Evolutionary conservation across 2,113 vertebrate species (phyloP), one percentile per base, ranked within the genome.

Genomic region (Phalacrocorax carbo): DNA sequence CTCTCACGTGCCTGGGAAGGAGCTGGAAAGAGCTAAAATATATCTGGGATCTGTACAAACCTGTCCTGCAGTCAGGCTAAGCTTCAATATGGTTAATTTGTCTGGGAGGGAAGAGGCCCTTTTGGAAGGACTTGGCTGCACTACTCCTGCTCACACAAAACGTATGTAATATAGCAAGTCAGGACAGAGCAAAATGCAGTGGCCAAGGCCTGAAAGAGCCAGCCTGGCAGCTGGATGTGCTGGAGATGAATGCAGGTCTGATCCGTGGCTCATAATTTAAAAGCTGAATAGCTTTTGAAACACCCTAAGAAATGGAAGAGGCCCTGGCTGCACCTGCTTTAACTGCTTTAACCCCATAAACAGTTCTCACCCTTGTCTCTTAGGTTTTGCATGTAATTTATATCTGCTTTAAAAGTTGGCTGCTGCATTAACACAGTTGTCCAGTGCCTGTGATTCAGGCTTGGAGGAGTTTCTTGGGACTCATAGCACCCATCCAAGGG

Each of bases 371-470:
- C 75, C 55, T 44, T 49, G 75, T 66, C 55, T 71, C 42, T 79
- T 32, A 11, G 75, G 48, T 46, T 83, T 64, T 76, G 27, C 42
- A 1, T 26, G 3, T 51, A n/a, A 70, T 70, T 92, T 54, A 32
- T 46, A 15, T 40, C 57, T 40, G 51, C 66, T 92, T 82, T 29
- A 25, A 32, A 32, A 49, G 36, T 0, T 85, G 61, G 11, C 71
- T 58, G 52, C 77, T 48, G 29, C 2, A 1, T 71, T 61, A 62
- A 71, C 17, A 4, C 20, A 3, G n/a, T 78, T 64, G 64, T 64
- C 58, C 34, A 48, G 38, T 2, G 1, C 8, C 51, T 4, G 0
- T 60, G 69, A 3, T 29, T 87, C 58, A 27, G 69, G 25, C 54
- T 55, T 16, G 42, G 46, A 66, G 51, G 12, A 29, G 40, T 25